Evolutionary conservation across 2,797 vertebrate genomes (phyloP).

Genomic region (Cirrhinus molitorella): DNA sequence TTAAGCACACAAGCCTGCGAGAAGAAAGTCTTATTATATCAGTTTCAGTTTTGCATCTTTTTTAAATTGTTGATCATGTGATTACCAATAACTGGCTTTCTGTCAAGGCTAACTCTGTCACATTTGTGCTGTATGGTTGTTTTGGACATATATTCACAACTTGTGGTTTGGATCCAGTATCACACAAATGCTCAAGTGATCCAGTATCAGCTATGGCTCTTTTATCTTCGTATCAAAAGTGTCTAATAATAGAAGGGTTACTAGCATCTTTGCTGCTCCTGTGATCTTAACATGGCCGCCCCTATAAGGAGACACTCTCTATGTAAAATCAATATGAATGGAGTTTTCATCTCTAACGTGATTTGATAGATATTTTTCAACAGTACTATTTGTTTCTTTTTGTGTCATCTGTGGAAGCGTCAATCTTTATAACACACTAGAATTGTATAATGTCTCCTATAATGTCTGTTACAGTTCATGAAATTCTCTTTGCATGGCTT

Average conservation of each 20-base stretch:
- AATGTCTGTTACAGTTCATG: background rate
- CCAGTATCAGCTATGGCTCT: background rate
- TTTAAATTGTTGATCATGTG: background rate
- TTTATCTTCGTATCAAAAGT: background rate
- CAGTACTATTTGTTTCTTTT: background rate
- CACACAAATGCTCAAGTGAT: too few species aligned
- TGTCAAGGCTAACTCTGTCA: background rate
- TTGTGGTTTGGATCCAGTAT: background rate
- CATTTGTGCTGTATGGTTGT: background rate
- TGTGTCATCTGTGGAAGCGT: background rate
- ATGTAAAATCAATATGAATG: background rate
- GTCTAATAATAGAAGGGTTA: background rate
- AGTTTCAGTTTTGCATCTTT: background rate
- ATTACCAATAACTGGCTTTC: background rate
- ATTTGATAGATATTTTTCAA: background rate
- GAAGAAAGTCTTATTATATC: background rate
- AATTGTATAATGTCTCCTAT: background rate
- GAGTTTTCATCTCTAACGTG: background rate
- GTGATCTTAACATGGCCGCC: background rate
- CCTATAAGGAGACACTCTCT: background rate
- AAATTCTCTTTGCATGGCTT: slow-evolving; percentile 16
- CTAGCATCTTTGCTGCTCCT: background rate
- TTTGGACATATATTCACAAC: background rate
- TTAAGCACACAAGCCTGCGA: background rate
- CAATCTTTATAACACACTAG: background rate